Conservation (phyloP, 2,888 invertebrate genomes). For the Tenthredo scrophulariae region DNA sequence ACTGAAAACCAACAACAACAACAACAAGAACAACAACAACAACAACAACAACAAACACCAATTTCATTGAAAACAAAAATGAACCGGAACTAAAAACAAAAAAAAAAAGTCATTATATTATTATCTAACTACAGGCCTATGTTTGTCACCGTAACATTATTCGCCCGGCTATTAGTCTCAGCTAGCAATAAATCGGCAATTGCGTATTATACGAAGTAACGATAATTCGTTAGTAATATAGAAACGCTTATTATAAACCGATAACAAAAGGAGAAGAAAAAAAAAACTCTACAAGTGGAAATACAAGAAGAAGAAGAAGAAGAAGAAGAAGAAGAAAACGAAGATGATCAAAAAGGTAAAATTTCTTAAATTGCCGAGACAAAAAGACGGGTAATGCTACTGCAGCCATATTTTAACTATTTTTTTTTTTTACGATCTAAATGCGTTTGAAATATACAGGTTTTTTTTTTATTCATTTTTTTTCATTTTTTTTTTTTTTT, state of each 20-base stretch:
- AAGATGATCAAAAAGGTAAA: neutral
- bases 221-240: neutral
- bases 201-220: neutral
- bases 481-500: slow-evolving; percentile 49
- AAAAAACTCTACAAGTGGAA: neutral
- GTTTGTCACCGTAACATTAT: slow-evolving; percentile 38
- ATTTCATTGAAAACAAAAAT: slow-evolving; percentile 34
- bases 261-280: neutral
- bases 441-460: slow-evolving; percentile 49
- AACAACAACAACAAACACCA: slow-evolving; percentile 45
- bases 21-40: slow-evolving; percentile 40
- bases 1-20: slow-evolving; percentile 32
- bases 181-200: slow-evolving; percentile 3
- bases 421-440: slow-evolving; percentile 31
- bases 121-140: slow-evolving; percentile 51
- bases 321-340: neutral
- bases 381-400: slow-evolving; percentile 25
- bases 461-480: slow-evolving; percentile 55
- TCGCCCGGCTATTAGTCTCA: slow-evolving; percentile 14
- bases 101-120: slow-evolving; percentile 44
- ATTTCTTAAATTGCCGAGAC: neutral
- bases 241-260: neutral
- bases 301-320: neutral
- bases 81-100: slow-evolving; percentile 23
- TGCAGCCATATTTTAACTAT: slow-evolving; percentile 43